Percentiles rank a stretch among this genome's conserved stretches.
These are phyloP conservation scores for Pipistrellus pygmaeus DNA, from an alignment of 2,797 vertebrate genomes.

Conservation along the genomic window DNA sequence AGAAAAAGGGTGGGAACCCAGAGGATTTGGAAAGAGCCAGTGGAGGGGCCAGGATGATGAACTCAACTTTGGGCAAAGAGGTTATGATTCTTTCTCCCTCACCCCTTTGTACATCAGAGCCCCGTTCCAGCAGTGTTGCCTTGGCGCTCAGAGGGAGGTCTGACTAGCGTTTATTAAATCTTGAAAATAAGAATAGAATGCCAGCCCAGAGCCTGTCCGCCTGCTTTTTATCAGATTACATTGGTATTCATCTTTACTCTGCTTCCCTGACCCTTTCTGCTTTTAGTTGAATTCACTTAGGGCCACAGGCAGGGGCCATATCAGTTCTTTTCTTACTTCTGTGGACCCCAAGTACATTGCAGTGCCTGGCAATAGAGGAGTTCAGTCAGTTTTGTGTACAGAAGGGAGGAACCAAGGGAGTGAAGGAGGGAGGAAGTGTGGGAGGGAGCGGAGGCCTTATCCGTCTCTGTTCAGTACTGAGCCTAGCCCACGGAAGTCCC, in stretches of 20 bases:
- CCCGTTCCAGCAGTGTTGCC: background rate
- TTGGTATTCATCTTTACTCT: background rate
- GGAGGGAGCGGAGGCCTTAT: background rate
- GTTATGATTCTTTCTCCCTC: background rate
- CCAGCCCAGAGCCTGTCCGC: background rate
- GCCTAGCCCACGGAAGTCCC: background rate
- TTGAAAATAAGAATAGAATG: background rate
- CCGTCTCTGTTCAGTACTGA: background rate
- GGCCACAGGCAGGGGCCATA: background rate
- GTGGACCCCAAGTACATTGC: background rate
- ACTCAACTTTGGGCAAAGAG: background rate
- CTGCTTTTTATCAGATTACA: background rate
- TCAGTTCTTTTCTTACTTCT: background rate
- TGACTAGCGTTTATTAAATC: background rate
- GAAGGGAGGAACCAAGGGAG: background rate
- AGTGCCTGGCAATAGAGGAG: background rate
- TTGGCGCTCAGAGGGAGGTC: background rate
- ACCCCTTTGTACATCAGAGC: background rate
- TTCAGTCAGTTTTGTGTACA: background rate
- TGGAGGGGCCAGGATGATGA: background rate
- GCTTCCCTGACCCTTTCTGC: background rate
- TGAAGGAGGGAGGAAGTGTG: no score
- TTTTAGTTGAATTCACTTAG: background rate
- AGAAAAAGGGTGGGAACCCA: background rate
- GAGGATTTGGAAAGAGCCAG: background rate